A percentile compares a stretch with the other conserved stretches of the same genome.
Evolutionary conservation across 2,888 invertebrate genomes (phyloP).

Genomic region (Lobophora halterata): DNA sequence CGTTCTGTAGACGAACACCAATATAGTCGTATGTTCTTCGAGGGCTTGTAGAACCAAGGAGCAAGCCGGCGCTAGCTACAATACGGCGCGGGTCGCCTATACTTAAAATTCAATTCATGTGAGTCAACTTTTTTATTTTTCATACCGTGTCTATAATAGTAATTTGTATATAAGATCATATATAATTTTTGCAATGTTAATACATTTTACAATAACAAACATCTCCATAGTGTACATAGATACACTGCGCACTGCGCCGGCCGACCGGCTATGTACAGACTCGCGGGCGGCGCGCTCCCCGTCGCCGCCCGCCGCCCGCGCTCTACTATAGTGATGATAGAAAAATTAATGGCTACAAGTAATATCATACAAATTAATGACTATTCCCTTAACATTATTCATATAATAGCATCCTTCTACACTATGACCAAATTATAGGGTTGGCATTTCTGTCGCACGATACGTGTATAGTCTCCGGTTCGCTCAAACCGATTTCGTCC

Average conservation of each 20-base stretch:
- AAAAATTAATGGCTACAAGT: slow-evolving; percentile 78
- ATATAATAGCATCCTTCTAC: slow-evolving; percentile 79
- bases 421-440: slow-evolving; percentile 71
- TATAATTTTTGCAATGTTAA: slow-evolving; percentile 80
- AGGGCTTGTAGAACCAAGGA: slow-evolving; percentile 23
- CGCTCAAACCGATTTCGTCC: slow-evolving; percentile 67
- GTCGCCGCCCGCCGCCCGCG: slow-evolving; percentile 44
- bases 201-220: slow-evolving; percentile 80
- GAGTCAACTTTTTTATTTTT: slow-evolving; percentile 79
- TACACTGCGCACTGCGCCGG: slow-evolving; percentile 39
- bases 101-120: slow-evolving; percentile 76
- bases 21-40: slow-evolving; percentile 27
- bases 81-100: slow-evolving; percentile 55
- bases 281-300: slow-evolving; percentile 47
- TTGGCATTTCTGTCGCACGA: slow-evolving; percentile 59
- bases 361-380: slow-evolving; percentile 82
- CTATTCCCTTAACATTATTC: slow-evolving; percentile 81
- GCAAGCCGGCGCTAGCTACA: slow-evolving; percentile 40
- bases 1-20: slow-evolving; percentile 23
- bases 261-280: slow-evolving; percentile 52
- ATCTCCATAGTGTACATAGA: slow-evolving; percentile 77
- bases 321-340: slow-evolving; percentile 69
- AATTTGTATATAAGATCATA: slow-evolving; percentile 80
- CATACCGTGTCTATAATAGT: slow-evolving; percentile 80
- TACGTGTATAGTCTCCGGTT: slow-evolving; percentile 60